These are phyloP conservation scores for Melospiza georgiana DNA, from an alignment of 2,113 vertebrate genomes.

Conservation along the genomic window DNA sequence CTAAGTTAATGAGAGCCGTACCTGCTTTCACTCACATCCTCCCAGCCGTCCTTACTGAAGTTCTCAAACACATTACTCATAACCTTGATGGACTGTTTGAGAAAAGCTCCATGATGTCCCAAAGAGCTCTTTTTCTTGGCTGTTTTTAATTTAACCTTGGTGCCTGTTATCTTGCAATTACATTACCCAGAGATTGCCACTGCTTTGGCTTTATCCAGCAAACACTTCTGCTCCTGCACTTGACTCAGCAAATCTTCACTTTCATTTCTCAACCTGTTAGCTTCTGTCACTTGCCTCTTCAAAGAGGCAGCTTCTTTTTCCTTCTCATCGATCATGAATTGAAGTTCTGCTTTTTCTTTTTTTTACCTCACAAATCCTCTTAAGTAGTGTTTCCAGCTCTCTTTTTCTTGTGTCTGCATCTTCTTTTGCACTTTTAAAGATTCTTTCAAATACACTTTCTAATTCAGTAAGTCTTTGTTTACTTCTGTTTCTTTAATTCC, in stretches of 20 bases:
- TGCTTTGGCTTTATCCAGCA: conserved; percentile 75
- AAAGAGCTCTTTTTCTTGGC: conserved; percentile 75
- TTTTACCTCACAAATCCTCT: conserved; percentile 68
- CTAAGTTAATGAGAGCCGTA: conserved; percentile 93
- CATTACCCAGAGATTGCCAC: conserved; percentile 57
- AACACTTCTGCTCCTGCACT: conserved; percentile 76
- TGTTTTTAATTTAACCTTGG: conserved; percentile 86
- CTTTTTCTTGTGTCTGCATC: conserved; percentile 68
- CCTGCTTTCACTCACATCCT: conserved; percentile 93
- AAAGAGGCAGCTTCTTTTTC: conserved; percentile 73
- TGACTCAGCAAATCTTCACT: conserved; percentile 75
- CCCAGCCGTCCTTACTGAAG: conserved; percentile 93
- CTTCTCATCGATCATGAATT: conserved; percentile 70
- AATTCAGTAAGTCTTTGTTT: conserved; percentile 77
- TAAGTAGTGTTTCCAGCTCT: conserved; percentile 64
- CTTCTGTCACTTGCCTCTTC: conserved; percentile 73
- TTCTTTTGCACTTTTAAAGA: conserved; percentile 72
- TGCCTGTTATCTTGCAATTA: conserved; percentile 70
- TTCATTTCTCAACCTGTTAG: conserved; percentile 63
- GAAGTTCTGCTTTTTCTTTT: conserved; percentile 71
- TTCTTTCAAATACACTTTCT: conserved; percentile 76
- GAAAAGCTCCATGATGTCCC: conserved; percentile 78
- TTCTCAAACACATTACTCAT: conserved; percentile 84
- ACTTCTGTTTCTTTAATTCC: conserved; percentile 77
- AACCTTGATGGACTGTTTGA: conserved; percentile 89